Evolutionary conservation across 1,140 invertebrate species (phyloP).

Genomic region (Brachionus rubens): DNA sequence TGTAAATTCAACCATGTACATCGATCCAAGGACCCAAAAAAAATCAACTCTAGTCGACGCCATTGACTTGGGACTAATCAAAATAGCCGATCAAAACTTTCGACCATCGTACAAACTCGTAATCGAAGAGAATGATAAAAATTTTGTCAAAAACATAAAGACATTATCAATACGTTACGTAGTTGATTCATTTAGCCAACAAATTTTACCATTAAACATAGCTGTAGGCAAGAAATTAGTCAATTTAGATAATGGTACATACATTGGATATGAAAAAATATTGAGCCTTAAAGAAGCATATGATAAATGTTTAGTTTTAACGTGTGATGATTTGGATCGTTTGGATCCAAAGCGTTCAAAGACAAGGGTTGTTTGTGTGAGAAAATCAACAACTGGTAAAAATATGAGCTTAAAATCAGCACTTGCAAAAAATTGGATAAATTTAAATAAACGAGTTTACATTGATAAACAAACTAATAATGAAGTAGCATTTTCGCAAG

Average conservation of each 20-base stretch:
- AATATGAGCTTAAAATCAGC: constrained; percentile 28
- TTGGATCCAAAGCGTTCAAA: background rate
- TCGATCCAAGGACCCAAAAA: background rate
- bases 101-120: constrained; percentile 5
- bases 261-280: background rate
- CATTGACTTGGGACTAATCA: constrained; percentile 14
- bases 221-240: constrained; percentile 12
- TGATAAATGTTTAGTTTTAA: background rate
- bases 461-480: constrained; percentile 29
- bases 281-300: constrained; percentile 37
- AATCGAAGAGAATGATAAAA: constrained; percentile 30
- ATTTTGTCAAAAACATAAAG: constrained; percentile 32
- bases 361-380: background rate
- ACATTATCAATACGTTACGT: background rate
- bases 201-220: constrained; percentile 15
- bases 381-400: constrained; percentile 38
- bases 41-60: constrained; percentile 21
- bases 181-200: constrained; percentile 21
- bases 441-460: background rate
- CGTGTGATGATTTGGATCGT: constrained; percentile 24
- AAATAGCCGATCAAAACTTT: constrained; percentile 38
- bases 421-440: constrained; percentile 39
- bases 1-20: background rate
- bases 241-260: constrained; percentile 8
- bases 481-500: constrained; percentile 43